phyloP scores from a whole-genome alignment of 2,797 vertebrate genomes.

The Sebastolobus altivelis region DNA sequence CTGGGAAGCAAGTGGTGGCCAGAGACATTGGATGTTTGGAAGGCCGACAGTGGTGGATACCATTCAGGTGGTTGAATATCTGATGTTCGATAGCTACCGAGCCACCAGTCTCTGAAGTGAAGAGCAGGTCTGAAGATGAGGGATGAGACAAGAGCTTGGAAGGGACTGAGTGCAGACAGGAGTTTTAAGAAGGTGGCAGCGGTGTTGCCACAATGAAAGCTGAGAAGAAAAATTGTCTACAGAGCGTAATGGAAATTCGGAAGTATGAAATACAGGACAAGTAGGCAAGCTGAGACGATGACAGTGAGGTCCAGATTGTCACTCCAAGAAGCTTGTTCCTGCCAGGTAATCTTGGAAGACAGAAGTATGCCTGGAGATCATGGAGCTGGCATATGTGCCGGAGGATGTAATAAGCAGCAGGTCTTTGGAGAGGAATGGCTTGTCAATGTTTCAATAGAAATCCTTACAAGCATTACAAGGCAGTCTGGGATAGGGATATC shows the following conservation, averaged over 20 bases:
- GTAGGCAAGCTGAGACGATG: neutral
- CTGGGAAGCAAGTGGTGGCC: neutral
- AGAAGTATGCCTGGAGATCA: neutral
- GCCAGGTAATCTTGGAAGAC: conserved; percentile 10
- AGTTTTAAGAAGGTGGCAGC: neutral
- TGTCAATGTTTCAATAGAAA: neutral
- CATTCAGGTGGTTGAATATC: conserved; percentile 24
- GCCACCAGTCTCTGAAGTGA: conserved; percentile 7
- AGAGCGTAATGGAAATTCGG: neutral
- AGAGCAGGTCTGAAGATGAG: neutral
- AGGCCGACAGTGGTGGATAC: neutral
- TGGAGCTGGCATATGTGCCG: neutral
- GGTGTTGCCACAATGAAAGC: neutral
- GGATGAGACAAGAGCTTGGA: conserved; percentile 9
- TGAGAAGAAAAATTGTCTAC: neutral
- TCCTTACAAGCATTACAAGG: neutral
- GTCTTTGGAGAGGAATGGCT: neutral
- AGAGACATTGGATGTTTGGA: conserved; percentile 24
- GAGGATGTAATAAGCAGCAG: neutral
- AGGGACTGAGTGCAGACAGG: neutral
- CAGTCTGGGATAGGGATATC: neutral
- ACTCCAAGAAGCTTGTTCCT: neutral
- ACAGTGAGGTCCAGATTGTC: conserved; percentile 5
- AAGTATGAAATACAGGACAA: neutral
- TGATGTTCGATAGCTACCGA: neutral